Conservation (phyloP, 2,888 invertebrate species). For the Coelogynopora nodosa region DNA sequence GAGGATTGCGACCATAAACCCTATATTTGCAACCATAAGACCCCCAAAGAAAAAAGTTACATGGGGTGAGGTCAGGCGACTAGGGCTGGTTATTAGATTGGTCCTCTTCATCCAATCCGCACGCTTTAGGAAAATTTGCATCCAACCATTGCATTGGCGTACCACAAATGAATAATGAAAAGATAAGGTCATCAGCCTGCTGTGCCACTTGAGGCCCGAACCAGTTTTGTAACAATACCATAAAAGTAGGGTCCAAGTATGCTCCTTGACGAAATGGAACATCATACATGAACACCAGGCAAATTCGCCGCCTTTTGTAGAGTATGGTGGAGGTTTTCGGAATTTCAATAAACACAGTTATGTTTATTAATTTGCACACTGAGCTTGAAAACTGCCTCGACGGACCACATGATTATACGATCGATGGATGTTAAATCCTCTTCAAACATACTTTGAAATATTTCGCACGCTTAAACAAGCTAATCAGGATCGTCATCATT, state of each 20-base stretch:
- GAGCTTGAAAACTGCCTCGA: background rate
- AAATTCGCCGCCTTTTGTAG: background rate
- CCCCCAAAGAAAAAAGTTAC: background rate
- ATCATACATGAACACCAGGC: background rate
- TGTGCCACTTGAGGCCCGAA: background rate
- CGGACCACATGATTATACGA: background rate
- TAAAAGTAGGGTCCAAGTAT: background rate
- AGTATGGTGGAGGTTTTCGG: background rate
- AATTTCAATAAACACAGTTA: background rate
- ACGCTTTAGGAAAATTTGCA: background rate
- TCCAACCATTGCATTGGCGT: background rate
- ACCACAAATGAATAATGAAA: background rate
- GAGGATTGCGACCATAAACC: conserved; percentile 1
- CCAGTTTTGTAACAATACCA: conserved; percentile 20
- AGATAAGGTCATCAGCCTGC: background rate
- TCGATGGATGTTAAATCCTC: background rate
- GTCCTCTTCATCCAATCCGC: background rate
- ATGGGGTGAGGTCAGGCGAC: conserved; percentile 21
- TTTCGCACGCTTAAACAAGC: background rate
- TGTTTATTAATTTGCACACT: background rate
- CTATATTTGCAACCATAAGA: background rate
- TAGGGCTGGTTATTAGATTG: background rate
- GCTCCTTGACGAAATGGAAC: background rate
- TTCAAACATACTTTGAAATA: background rate
- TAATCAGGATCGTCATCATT: background rate